These are phyloP conservation scores for Melangyna quadrimaculata DNA, from an alignment of 2,888 invertebrate genomes.

Conservation along the genomic window DNA sequence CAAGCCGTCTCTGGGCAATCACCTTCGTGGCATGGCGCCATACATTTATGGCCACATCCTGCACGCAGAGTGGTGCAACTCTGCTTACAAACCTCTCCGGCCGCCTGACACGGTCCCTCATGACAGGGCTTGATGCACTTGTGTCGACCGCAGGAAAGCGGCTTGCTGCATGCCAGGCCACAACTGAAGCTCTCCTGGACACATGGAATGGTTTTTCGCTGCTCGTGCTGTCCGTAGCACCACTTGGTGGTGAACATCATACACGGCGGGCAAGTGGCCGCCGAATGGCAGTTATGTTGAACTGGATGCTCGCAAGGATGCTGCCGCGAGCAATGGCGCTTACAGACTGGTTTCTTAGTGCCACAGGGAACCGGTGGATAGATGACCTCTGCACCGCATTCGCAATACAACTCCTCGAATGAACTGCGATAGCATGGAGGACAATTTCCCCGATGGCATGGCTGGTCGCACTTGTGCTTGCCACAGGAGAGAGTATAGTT, in stretches of 20 bases:
- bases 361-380: slow-evolving; percentile 97
- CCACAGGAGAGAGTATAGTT: slow-evolving; percentile 92
- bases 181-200: slow-evolving; percentile 91
- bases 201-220: slow-evolving; percentile 91
- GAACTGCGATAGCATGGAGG: slow-evolving; percentile 88
- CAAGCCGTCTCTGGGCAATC: slow-evolving; percentile 87
- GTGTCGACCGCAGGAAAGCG: slow-evolving; percentile 91
- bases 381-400: slow-evolving; percentile 92
- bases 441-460: slow-evolving; percentile 94
- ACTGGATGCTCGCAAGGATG: slow-evolving; percentile 92
- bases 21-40: slow-evolving; percentile 89
- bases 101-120: slow-evolving; percentile 86
- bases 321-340: slow-evolving; percentile 87
- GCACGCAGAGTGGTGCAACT: slow-evolving; percentile 87
- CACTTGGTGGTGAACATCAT: slow-evolving; percentile 91
- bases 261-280: slow-evolving; percentile 89
- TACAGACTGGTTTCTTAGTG: slow-evolving; percentile 91
- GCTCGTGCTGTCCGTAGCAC: slow-evolving; percentile 92
- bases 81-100: slow-evolving; percentile 88
- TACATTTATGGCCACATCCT: slow-evolving; percentile 93
- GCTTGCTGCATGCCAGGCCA: slow-evolving; percentile 92
- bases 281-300: slow-evolving; percentile 91
- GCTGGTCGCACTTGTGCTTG: slow-evolving; percentile 92
- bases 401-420: slow-evolving; percentile 95
- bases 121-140: slow-evolving; percentile 92